Percentiles rank a stretch among this genome's conserved stretches.
Conservation (phyloP, 2,113 vertebrate species). For the Campylomormyrus tamandua region DNA sequence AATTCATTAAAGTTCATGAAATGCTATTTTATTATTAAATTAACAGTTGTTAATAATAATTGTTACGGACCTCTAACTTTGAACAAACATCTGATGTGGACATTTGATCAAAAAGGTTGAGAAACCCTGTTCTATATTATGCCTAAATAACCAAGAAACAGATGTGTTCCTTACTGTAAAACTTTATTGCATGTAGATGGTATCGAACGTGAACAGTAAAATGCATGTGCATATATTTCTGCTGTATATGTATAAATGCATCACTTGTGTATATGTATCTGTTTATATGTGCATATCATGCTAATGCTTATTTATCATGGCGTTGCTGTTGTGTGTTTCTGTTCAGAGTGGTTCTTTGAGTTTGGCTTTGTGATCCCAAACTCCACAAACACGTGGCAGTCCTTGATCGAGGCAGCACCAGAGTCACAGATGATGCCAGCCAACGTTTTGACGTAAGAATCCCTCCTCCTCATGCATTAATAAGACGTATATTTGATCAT, state of each 20-base stretch:
- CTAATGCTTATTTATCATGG: too few species aligned
- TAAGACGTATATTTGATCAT: neutral
- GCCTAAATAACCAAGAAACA: neutral
- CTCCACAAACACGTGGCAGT: slow-evolving; percentile 99
- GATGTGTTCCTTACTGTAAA: neutral
- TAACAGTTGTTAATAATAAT: too few species aligned
- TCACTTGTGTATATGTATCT: neutral
- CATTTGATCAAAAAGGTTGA: too few species aligned
- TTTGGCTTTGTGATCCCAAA: slow-evolving; percentile 98
- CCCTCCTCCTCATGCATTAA: neutral
- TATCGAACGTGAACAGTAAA: neutral
- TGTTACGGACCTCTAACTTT: too few species aligned
- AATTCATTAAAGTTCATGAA: too few species aligned
- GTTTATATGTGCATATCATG: neutral
- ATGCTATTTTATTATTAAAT: too few species aligned
- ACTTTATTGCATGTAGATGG: neutral
- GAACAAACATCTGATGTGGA: too few species aligned
- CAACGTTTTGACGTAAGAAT: slow-evolving; percentile 89
- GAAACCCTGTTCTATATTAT: neutral
- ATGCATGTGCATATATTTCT: neutral
- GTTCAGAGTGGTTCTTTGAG: slow-evolving; percentile 96
- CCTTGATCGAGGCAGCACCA: slow-evolving; percentile 95
- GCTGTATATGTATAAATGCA: neutral
- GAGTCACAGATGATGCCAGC: slow-evolving; percentile 99
- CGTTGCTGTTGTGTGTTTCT: neutral